Evolutionary conservation across 2,797 vertebrate genomes (phyloP).

Genomic region (Xenentodon cancila): DNA sequence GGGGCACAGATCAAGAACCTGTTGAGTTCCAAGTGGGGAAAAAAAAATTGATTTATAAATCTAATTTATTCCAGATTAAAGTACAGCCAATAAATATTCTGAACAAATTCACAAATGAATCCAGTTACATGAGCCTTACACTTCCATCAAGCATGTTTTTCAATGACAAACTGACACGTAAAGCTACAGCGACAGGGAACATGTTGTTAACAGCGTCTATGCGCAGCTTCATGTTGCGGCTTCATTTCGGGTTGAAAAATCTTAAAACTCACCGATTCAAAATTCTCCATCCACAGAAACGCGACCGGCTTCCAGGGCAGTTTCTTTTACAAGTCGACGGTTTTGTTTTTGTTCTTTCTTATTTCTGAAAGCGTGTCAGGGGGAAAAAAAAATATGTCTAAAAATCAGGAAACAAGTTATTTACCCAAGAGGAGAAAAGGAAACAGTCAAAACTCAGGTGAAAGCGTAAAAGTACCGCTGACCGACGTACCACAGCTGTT

Average conservation of each 20-base stretch:
- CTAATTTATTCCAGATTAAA: conserved; percentile 1
- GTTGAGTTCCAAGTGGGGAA: conserved; percentile 63
- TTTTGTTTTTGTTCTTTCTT: conserved; percentile 12
- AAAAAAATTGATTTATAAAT: not conserved
- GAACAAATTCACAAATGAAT: not conserved
- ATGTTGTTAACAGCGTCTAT: conserved; percentile 9
- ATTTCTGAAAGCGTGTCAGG: conserved; percentile 36
- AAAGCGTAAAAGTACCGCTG: conserved; percentile 49
- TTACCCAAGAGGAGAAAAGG: conserved; percentile 25
- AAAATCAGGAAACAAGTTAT: conserved; percentile 58
- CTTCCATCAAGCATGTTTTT: not conserved
- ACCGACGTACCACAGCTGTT: conserved; percentile 53
- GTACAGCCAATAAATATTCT: too few species aligned
- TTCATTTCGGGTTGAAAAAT: not conserved
- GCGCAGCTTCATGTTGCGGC: not conserved
- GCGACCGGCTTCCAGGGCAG: conserved; percentile 39
- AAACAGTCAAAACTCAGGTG: conserved; percentile 8
- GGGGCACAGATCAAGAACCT: conserved; percentile 60
- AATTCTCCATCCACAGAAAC: conserved; percentile 67
- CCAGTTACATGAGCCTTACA: not conserved
- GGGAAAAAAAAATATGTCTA: not conserved
- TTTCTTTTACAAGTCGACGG: conserved; percentile 37
- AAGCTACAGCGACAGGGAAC: conserved; percentile 3
- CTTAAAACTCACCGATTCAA: conserved; percentile 65
- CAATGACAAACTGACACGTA: not conserved